These are phyloP conservation scores for Chrysomallon squamiferum DNA, from an alignment of 1,140 invertebrate genomes.

Conservation along the genomic window DNA sequence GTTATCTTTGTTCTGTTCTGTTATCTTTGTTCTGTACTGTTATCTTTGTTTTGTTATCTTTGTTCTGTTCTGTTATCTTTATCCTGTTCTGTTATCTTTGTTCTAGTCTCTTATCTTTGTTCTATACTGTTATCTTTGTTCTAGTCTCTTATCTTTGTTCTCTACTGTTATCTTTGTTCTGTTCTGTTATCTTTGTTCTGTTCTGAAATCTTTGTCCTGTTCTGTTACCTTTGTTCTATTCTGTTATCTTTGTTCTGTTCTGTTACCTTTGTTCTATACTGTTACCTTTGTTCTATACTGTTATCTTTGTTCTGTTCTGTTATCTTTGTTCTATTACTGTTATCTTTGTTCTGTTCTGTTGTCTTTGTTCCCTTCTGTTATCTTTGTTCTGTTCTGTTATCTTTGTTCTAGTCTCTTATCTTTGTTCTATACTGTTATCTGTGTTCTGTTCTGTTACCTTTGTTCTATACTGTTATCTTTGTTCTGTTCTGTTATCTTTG, in stretches of 20 bases:
- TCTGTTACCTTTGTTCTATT: too few species aligned
- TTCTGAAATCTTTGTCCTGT: too few species aligned
- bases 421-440: too few species aligned
- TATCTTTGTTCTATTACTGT: not conserved
- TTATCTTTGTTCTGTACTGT: not conserved
- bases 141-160: too few species aligned
- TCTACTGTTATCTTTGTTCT: too few species aligned
- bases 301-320: not conserved
- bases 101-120: too few species aligned
- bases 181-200: too few species aligned
- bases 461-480: not conserved
- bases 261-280: not conserved
- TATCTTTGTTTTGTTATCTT: not conserved
- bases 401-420: not conserved
- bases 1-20: too few species aligned
- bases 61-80: not conserved
- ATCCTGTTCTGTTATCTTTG: too few species aligned
- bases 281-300: not conserved
- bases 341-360: not conserved
- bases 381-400: not conserved
- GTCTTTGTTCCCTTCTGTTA: not conserved
- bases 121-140: too few species aligned
- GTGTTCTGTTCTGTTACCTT: not conserved
- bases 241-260: too few species aligned
- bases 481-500: not conserved